A percentile compares a stretch with the other conserved stretches of the same genome.
Conservation (phyloP, 2,888 invertebrate species). For the Drosophila falleni region DNA sequence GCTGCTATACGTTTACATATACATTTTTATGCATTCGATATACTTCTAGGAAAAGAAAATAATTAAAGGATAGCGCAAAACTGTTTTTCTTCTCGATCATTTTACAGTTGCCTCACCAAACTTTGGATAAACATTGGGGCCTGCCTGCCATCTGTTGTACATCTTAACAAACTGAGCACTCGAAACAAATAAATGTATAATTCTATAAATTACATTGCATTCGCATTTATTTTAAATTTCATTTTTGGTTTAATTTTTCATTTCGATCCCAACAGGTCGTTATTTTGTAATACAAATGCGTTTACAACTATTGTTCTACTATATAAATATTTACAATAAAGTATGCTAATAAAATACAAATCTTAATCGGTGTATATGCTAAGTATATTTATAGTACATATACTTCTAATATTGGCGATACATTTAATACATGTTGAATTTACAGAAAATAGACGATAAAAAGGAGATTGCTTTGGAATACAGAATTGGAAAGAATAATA, state of each 20-base stretch:
- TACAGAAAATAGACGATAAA: background rate
- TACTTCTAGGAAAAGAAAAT: slow-evolving; percentile 27
- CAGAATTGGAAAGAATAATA: background rate
- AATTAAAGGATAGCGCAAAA: slow-evolving; percentile 32
- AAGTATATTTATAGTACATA: slow-evolving; percentile 5
- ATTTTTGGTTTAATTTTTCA: slow-evolving; percentile 34
- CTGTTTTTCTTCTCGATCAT: slow-evolving; percentile 19
- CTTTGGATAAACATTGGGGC: slow-evolving; percentile 49
- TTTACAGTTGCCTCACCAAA: slow-evolving; percentile 8
- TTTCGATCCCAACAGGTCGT: slow-evolving; percentile 33
- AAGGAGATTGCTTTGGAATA: background rate
- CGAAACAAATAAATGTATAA: slow-evolving; percentile 49
- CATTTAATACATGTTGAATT: background rate
- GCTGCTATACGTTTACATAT: slow-evolving; percentile 17
- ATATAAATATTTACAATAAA: slow-evolving; percentile 45
- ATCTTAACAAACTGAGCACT: slow-evolving; percentile 42
- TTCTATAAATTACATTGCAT: slow-evolving; percentile 31
- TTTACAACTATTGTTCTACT: slow-evolving; percentile 25
- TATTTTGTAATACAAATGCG: slow-evolving; percentile 35
- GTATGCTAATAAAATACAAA: slow-evolving; percentile 25
- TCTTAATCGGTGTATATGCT: slow-evolving; percentile 12
- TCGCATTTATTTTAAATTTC: slow-evolving; percentile 34
- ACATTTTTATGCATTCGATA: slow-evolving; percentile 17
- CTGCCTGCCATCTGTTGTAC: slow-evolving; percentile 54
- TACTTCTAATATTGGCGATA: slow-evolving; percentile 31